Evolutionary conservation across 2,113 vertebrate species (phyloP).

Genomic region (Pterocles gutturalis): DNA sequence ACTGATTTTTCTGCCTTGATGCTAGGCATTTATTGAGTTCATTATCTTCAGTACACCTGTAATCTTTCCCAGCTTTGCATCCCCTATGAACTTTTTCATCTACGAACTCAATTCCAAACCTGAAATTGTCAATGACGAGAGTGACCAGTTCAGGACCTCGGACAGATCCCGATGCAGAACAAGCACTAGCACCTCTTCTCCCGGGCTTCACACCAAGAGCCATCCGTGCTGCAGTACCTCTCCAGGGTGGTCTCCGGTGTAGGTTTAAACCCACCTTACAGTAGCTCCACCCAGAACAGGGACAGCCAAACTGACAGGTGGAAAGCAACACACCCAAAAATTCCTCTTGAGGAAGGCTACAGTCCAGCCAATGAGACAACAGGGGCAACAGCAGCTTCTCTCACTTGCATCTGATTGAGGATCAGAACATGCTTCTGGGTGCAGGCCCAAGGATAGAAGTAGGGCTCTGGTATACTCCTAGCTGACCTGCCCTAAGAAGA

Average conservation of each 20-base stretch:
- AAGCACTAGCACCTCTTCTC: background rate
- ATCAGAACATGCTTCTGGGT: background rate
- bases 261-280: background rate
- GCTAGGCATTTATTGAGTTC: background rate
- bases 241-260: background rate
- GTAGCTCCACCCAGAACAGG: background rate
- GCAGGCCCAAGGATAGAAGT: background rate
- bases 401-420: background rate
- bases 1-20: background rate
- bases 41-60: background rate
- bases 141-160: conserved; percentile 4
- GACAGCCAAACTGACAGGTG: background rate
- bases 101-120: background rate
- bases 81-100: background rate
- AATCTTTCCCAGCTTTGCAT: background rate
- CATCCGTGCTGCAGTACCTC: background rate
- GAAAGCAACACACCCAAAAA: background rate
- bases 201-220: too few relatives aligned
- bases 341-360: background rate
- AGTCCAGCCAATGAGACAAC: background rate
- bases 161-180: conserved; percentile 11
- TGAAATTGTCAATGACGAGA: accelerated
- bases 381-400: background rate
- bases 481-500: background rate
- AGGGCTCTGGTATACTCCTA: background rate